Evolutionary conservation across 1,140 invertebrate species (phyloP).

Genomic region (Caerostris darwini): DNA sequence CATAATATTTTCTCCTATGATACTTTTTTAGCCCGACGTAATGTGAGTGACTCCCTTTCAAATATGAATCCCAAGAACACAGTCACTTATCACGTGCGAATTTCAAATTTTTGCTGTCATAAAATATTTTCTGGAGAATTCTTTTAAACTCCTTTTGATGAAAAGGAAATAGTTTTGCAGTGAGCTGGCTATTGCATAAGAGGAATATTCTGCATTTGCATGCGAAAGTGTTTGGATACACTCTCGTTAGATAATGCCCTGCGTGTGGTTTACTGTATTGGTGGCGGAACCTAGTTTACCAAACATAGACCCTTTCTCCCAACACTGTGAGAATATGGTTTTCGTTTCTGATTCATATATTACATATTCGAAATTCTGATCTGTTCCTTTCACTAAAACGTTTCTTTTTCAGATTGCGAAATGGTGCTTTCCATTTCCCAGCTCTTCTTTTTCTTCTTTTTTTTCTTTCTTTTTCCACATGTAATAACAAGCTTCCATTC

Average conservation of each 20-base stretch:
- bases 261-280: neutral
- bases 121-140: no score
- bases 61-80: neutral
- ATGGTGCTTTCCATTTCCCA: neutral
- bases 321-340: neutral
- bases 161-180: no score
- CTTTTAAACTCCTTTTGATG: no score
- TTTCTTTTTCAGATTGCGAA: neutral
- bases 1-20: no score
- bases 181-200: neutral
- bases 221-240: neutral
- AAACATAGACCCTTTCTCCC: neutral
- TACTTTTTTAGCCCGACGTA: no score
- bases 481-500: constrained; percentile 36
- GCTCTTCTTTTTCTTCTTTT: neutral
- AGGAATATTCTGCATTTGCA: neutral
- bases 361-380: neutral
- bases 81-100: neutral
- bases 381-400: neutral
- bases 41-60: neutral
- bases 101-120: no score
- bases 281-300: neutral
- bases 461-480: neutral
- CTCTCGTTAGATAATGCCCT: neutral
- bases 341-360: neutral